Base-by-base conservation (phyloP, 2,113 vertebrate genomes). In the Alligator sinensis region DNA sequence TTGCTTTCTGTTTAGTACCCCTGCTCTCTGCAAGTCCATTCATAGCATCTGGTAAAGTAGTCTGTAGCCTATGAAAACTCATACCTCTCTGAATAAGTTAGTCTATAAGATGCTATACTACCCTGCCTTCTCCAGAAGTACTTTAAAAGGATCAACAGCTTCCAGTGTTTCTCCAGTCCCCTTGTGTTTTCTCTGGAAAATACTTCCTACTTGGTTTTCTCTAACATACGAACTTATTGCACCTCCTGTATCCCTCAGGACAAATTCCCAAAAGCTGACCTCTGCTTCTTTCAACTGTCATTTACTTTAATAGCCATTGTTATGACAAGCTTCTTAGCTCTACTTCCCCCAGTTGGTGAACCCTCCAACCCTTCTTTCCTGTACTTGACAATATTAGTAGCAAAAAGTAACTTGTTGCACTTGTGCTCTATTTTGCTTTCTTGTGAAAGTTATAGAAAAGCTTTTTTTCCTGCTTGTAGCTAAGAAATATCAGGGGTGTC, bases 371-470 rank as follows among this genome's bases (percentile, higher is more conserved):
- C 87, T 27, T 92, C 77, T 80, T 27, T 63, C 90, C 11, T 92
- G 87, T 34, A 80, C 92, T 96, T 92, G 83, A 79, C 75, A 80
- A 1, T 85, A 66, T 82, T 62, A 70, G 17, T 89, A 88, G 83
- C 75, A 89, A 47, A 76, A 80, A 94, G 55, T n/a, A 83, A 0
- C 89, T 93, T 62, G 16, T 87, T 96, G 47, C 47, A 47, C 47
- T 47, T 47, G 7, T 47, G 47, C 47, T 47, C 47, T 47, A 47
- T 47, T 47, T 47, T 47, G 47, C 47, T 47, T 47, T 47, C 47
- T 47, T 47, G 47, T 47, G 47, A 47, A 9, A 47, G 47, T 47
- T 47, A 47, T 47, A 47, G 47, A 47, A 47, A 47, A 47, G 47
- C 47, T 47, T 47, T 47, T 47, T 47, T 47, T 47, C 47, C 47